Evolutionary conservation across 2,797 vertebrate species (phyloP), one percentile per base, ranked within the genome.

Genomic region (Darevskia mixta): DNA sequence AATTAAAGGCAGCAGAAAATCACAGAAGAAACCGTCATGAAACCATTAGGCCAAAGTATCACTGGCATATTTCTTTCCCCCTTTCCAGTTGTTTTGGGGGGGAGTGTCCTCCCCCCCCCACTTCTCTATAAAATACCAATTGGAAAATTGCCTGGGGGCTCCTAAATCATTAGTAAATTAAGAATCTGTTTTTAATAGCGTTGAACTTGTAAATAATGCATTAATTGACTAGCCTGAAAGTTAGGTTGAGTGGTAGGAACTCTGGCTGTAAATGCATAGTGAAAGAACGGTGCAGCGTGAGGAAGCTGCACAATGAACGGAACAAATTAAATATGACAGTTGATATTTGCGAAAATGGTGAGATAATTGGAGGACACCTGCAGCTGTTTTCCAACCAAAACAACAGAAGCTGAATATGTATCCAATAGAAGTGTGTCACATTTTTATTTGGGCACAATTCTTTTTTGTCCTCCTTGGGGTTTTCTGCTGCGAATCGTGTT

Each of bases 91-190:
- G 69, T 87, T 73, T 82, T 35, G 69, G 41, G n/a, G n/a, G 5
- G 27, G 3, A 6, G 25, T 49, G 29, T 27, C 96, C 98, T 98
- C 90, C 93, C 92, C 93, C 66, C 32, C 86, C 64, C 45, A 23
- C 61, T 82, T 81, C 61, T 75, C 96, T 81, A 97, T 96, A 96
- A 97, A 97, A 96, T 95, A 96, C 97, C 98, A 98, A 98, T 97
- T 98, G 98, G 97, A 98, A 97, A 96, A 97, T 97, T 97, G 98
- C 98, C 98, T 98, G 96, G 95, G 96, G 97, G 98, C 96, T 97
- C 96, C 96, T 98, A 98, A 98, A 98, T 98, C 98, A 98, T 98
- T 98, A 98, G 98, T 97, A 98, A 99, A 99, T 98, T 98, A 98
- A 98, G 97, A 98, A 98, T 98, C 97, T 98, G 98, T 97, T 99